Evolutionary conservation across 1,140 invertebrate species (phyloP).

Genomic region (Magallana ariakensis): DNA sequence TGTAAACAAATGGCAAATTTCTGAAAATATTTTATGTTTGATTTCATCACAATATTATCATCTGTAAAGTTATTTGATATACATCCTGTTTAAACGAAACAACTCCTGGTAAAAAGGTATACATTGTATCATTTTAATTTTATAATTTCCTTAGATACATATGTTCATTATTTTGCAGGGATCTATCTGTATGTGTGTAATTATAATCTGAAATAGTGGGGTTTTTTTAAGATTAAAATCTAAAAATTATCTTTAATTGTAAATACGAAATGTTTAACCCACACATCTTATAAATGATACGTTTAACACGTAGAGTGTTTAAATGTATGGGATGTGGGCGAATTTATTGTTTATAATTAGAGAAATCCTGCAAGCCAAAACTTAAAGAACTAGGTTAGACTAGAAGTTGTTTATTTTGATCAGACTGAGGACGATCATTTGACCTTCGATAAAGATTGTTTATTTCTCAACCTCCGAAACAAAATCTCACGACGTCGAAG

Average conservation of each 20-base stretch:
- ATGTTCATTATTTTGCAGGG: too few relatives aligned
- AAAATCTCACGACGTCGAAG: conserved; percentile 22
- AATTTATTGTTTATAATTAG: background rate
- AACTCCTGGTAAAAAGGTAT: too few relatives aligned
- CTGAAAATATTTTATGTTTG: background rate
- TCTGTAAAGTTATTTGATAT: background rate
- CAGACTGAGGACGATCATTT: background rate
- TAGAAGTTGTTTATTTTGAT: conserved; percentile 26
- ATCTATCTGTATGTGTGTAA: too few relatives aligned
- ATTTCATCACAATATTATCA: background rate
- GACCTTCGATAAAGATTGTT: conserved; percentile 17
- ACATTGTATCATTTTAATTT: too few relatives aligned
- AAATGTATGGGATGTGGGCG: too few relatives aligned
- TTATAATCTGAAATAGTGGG: too few relatives aligned
- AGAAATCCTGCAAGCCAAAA: background rate
- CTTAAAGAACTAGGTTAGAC: background rate
- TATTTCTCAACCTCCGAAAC: conserved; percentile 19
- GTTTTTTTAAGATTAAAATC: too few relatives aligned
- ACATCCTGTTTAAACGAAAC: background rate
- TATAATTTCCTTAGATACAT: too few relatives aligned
- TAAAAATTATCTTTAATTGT: too few relatives aligned
- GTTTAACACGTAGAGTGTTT: too few relatives aligned
- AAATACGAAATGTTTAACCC: too few relatives aligned
- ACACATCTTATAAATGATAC: too few relatives aligned
- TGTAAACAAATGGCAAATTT: background rate